Percentiles rank a stretch among this genome's conserved stretches.
These are phyloP conservation scores for Mesodorylaimus sp. DNA, from an alignment of 2,888 invertebrate species.

Conservation along the genomic window DNA sequence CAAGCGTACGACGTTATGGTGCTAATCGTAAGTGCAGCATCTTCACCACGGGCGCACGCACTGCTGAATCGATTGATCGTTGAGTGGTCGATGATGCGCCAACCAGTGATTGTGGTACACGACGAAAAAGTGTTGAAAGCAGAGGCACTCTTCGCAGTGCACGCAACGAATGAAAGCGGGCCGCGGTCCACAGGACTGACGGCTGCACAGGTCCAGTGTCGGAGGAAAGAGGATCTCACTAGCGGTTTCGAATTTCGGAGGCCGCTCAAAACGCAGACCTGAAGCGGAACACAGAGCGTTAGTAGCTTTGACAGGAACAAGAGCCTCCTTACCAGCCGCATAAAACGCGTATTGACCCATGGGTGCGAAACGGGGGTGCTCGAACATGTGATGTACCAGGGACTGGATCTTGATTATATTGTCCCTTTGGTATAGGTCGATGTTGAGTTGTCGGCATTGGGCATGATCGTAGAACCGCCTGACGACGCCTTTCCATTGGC, in stretches of 20 bases:
- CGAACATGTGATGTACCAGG: not conserved
- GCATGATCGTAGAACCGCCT: not conserved
- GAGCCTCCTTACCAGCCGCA: no score
- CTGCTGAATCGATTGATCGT: no score
- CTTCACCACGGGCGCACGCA: no score
- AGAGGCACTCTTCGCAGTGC: not conserved
- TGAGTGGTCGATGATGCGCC: no score
- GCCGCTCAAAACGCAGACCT: not conserved
- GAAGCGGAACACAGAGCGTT: not conserved
- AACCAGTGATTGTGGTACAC: not conserved
- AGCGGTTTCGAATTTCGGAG: not conserved
- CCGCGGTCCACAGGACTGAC: not conserved
- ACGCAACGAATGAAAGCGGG: not conserved
- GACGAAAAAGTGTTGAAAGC: not conserved
- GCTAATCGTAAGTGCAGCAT: no score
- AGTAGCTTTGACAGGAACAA: no score
- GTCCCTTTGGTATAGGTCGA: not conserved
- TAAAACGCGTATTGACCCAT: not conserved
- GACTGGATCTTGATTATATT: not conserved
- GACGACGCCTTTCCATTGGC: not conserved
- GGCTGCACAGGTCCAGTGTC: not conserved
- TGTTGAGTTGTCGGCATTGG: not conserved
- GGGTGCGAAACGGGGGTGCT: not conserved
- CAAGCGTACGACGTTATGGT: no score
- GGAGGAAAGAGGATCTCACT: not conserved